Evolutionary conservation across 2,888 invertebrate genomes (phyloP).

Genomic region (Apomyelois bistriatella): DNA sequence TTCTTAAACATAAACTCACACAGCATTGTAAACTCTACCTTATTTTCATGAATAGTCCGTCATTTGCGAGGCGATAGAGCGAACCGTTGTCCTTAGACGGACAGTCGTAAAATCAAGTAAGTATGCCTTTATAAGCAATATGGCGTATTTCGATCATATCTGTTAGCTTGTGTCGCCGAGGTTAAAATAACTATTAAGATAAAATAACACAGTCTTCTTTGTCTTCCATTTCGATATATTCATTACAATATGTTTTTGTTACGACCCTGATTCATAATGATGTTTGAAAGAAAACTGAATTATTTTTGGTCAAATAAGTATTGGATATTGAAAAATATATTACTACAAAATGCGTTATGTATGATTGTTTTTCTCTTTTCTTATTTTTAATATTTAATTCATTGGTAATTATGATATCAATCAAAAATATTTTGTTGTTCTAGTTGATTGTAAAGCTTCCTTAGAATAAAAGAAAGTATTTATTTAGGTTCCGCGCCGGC

Average conservation of each 20-base stretch:
- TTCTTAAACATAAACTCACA: too few relatives aligned
- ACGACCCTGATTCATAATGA: neutral
- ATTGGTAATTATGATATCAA: too few relatives aligned
- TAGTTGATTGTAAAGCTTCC: too few relatives aligned
- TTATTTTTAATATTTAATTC: too few relatives aligned
- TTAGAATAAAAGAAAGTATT: too few relatives aligned
- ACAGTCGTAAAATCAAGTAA: conserved; percentile 11
- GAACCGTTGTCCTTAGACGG: conserved; percentile 6
- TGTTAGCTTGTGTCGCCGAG: neutral
- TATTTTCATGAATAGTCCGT: conserved; percentile 10
- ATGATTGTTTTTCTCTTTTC: too few relatives aligned
- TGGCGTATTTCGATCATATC: conserved; percentile 6
- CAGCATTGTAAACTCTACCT: neutral
- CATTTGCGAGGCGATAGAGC: conserved; percentile 13
- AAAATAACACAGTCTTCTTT: conserved; percentile 4
- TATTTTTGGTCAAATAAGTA: neutral
- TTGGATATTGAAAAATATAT: too few relatives aligned
- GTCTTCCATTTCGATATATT: conserved; percentile 7
- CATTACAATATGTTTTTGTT: conserved; percentile 1
- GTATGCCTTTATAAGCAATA: neutral
- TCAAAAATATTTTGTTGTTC: too few relatives aligned
- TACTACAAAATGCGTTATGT: too few relatives aligned
- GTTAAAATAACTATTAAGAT: conserved; percentile 9
- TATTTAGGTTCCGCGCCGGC: too few relatives aligned
- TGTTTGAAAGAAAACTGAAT: neutral